Conservation (phyloP, 2,888 invertebrate genomes). For the Rhogogaster chlorosoma region DNA sequence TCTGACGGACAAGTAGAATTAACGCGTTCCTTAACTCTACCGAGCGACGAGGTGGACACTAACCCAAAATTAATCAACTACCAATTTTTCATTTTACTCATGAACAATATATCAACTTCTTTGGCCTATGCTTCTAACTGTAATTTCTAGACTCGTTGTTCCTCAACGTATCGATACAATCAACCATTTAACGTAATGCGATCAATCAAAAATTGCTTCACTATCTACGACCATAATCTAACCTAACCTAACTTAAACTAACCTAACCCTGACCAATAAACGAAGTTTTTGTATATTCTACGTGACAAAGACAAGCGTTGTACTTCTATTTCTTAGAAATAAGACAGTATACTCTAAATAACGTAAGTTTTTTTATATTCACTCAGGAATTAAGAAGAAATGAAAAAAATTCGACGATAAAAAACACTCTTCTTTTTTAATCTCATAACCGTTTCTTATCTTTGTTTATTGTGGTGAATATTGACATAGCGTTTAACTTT, state of each 20-base stretch:
- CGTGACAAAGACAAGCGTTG: neutral
- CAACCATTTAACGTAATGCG: neutral
- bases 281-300: neutral
- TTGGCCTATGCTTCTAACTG: neutral
- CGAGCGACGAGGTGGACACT: neutral
- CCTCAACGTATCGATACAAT: neutral
- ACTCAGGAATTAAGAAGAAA: neutral
- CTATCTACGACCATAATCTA: neutral
- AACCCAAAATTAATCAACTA: neutral
- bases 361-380: neutral
- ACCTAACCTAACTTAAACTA: slow-evolving; percentile 20
- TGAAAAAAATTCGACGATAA: neutral
- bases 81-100: neutral
- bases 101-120: neutral
- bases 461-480: neutral
- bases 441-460: neutral
- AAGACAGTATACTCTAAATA: neutral
- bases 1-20: neutral
- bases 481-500: neutral
- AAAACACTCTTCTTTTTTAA: neutral
- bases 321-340: neutral
- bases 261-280: neutral
- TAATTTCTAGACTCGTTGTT: neutral
- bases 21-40: neutral
- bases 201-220: neutral